Base-by-base conservation (phyloP, 2,113 vertebrate species). In the Danionella cerebrum region DNA sequence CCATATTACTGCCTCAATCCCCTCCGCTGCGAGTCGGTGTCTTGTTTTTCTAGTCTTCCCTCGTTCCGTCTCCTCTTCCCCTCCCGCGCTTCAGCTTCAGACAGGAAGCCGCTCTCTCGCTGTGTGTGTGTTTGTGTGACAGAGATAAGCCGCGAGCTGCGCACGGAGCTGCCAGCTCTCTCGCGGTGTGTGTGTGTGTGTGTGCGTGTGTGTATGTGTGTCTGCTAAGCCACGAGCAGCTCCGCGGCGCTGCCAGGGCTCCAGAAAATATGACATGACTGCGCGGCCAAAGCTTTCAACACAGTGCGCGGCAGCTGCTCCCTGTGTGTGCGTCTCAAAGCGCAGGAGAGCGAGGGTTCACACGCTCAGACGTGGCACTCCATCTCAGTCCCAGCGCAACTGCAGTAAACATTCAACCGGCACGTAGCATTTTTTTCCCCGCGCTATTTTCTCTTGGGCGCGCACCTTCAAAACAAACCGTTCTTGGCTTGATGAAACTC, bases 221-320 rank as follows among this genome's bases (percentile, higher is more conserved):
- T 68, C 75, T 60, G 71, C 65, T 71, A 78, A 80, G 69, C 73
- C 67, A 62, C 50, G 45, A 51, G 69, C 64, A 35, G 67, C 67
- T 73, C 74, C 63, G 71, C 67, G 67, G 66, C 66, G 71, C 73
- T 65, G 53, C 58, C 42, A 29, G 52, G 29, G 45, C 58, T 71
- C 65, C n/a, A n/a, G 72, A 64, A 80, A 74, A 76, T 73, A 70
- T 66, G 57, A 65, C 71, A 74, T 71, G 72, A 54, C 69, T 65
- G 66, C 63, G 52, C 62, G 69, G 60, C 72, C 55, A 39, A 60
- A 39, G 50, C 67, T 79, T 74, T 79, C 74, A 76, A 71, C 71
- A 58, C 60, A 35, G 64, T 65, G 42, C 75, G 67, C 64, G 24
- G 63, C 50, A 64, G 41, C 59, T 64, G 48, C 27, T 67, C 27